Conservation (phyloP, 1,140 invertebrate species). For the Macrobrachium nipponense region DNA sequence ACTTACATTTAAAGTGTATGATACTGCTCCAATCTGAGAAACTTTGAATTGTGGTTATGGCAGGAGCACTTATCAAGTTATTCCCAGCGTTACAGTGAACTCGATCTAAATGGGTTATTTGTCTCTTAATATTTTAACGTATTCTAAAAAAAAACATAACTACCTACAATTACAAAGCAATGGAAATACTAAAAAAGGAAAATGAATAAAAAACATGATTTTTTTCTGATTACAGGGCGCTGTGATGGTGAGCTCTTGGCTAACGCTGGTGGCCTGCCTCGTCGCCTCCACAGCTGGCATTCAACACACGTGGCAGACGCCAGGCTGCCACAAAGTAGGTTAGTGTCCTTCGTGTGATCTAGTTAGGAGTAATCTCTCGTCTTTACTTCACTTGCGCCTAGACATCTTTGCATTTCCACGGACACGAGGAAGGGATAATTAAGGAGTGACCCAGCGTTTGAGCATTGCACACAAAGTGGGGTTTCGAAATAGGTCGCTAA, state of each 20-base stretch:
- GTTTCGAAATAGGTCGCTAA: no score
- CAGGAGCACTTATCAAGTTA: no score
- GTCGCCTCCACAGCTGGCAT: slow-evolving; percentile 33
- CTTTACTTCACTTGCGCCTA: neutral
- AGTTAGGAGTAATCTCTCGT: neutral
- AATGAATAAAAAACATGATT: neutral
- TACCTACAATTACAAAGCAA: neutral
- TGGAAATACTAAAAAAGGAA: neutral
- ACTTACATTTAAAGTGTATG: no score
- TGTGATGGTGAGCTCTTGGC: slow-evolving; percentile 4
- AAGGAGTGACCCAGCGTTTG: no score
- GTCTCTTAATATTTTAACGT: no score
- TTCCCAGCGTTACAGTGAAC: no score
- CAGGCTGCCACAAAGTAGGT: slow-evolving; percentile 58
- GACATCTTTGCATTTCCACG: no score
- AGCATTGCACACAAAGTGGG: no score
- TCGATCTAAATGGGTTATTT: no score
- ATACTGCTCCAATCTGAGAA: no score
- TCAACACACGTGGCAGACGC: slow-evolving; percentile 54
- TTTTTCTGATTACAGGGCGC: neutral
- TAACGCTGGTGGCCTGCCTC: slow-evolving; percentile 47
- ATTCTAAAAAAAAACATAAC: neutral
- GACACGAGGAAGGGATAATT: no score
- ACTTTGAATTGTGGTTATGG: no score
- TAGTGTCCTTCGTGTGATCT: slow-evolving; percentile 1